A percentile compares a stretch with the other conserved stretches of the same genome.
These are phyloP conservation scores for Crocuta crocuta DNA, from an alignment of 2,113 vertebrate species.

Conservation along the genomic window DNA sequence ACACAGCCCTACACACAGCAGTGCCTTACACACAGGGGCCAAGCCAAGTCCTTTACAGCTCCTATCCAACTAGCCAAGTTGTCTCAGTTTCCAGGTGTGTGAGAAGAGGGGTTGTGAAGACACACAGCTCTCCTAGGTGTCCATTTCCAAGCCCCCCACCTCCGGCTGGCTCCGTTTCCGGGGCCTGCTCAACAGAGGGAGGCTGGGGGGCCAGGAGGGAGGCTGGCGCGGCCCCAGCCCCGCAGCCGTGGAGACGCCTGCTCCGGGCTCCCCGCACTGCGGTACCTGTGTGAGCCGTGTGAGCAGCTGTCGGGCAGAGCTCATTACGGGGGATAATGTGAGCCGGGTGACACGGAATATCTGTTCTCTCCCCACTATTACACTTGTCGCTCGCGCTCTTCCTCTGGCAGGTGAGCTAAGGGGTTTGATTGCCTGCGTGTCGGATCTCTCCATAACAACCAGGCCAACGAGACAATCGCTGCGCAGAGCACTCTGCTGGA, in stretches of 20 bases:
- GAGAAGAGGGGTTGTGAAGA: not conserved
- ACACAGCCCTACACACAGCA: not conserved
- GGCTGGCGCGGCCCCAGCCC: not conserved
- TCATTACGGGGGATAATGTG: constrained; percentile 58
- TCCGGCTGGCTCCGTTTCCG: not conserved
- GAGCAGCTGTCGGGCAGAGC: constrained; percentile 56
- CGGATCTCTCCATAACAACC: constrained; percentile 43
- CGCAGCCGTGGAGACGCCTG: too few species aligned
- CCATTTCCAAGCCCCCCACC: not conserved
- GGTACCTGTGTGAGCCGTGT: not conserved
- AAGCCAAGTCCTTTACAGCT: not conserved
- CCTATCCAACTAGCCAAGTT: too few species aligned
- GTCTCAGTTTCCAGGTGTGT: not conserved
- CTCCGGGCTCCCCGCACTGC: not conserved
- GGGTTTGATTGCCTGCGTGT: constrained; percentile 68
- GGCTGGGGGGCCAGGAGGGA: not conserved
- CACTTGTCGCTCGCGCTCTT: constrained; percentile 50
- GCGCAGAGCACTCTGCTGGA: not conserved
- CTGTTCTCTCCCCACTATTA: constrained; percentile 61
- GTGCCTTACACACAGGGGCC: not conserved
- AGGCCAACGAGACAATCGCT: constrained; percentile 34
- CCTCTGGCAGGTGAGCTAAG: constrained; percentile 60
- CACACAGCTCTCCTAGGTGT: not conserved
- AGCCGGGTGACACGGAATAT: constrained; percentile 49
- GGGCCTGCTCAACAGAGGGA: not conserved